These are phyloP conservation scores for Oenanthe oenanthe DNA, from an alignment of 2,113 vertebrate genomes.

Conservation along the genomic window DNA sequence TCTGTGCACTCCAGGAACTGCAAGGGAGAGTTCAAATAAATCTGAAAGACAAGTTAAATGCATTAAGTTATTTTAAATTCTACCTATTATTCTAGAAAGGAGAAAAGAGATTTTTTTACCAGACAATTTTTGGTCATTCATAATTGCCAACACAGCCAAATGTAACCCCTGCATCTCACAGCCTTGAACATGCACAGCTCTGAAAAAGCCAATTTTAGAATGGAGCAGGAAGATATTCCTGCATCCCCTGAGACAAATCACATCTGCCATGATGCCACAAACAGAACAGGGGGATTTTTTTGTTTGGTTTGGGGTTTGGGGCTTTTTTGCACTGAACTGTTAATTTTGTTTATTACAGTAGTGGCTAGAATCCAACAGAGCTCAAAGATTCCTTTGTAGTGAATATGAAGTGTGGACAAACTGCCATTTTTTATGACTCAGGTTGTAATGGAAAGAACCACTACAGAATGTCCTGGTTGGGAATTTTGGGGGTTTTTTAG, in stretches of 20 bases:
- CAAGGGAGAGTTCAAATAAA: background rate
- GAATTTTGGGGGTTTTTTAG: fast-evolving
- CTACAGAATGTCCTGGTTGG: background rate
- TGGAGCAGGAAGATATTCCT: background rate
- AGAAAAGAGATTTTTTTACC: background rate
- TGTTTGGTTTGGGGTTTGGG: background rate
- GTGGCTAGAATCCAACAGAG: background rate
- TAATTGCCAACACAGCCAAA: background rate
- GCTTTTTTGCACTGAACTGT: background rate
- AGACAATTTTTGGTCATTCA: background rate
- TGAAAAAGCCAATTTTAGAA: background rate
- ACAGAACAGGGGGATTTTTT: background rate
- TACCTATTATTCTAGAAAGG: background rate
- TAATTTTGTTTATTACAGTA: background rate
- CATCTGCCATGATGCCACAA: background rate
- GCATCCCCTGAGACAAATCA: background rate
- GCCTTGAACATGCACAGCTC: background rate
- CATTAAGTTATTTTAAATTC: background rate
- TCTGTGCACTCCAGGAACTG: background rate
- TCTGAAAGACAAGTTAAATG: background rate
- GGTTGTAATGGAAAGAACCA: background rate
- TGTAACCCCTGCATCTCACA: background rate
- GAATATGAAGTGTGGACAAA: background rate
- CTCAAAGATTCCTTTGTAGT: background rate
- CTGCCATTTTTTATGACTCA: background rate